Evolutionary conservation across 2,888 invertebrate genomes (phyloP).

Genomic region (Allolobophora icterica): DNA sequence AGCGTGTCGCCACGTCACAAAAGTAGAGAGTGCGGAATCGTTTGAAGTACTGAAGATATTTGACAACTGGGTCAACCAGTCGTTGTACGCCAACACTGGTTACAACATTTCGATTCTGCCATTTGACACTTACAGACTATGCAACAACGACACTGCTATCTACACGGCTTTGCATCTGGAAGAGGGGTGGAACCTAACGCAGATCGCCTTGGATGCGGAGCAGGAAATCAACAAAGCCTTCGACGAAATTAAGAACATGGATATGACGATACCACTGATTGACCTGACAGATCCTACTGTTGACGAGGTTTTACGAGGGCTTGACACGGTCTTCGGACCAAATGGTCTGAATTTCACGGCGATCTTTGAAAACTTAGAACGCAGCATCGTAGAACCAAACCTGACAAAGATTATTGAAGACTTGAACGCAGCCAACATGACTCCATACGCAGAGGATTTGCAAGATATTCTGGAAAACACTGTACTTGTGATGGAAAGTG

Average conservation of each 20-base stretch:
- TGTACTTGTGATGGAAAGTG: conserved; percentile 14
- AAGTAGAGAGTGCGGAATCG: conserved; percentile 1
- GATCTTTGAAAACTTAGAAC: not conserved
- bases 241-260: not conserved
- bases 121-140: conserved; percentile 6
- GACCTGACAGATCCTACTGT: not conserved
- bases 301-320: not conserved
- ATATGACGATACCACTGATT: not conserved
- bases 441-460: not conserved
- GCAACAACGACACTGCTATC: not conserved
- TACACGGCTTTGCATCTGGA: conserved; percentile 21
- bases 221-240: not conserved
- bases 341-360: not conserved
- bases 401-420: not conserved
- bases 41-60: not conserved
- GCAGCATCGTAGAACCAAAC: conserved; percentile 11
- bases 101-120: conserved; percentile 25
- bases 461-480: not conserved
- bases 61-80: conserved; percentile 21
- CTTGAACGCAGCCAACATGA: not conserved
- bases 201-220: not conserved
- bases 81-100: not conserved
- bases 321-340: not conserved
- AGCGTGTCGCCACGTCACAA: not conserved
- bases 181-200: conserved; percentile 20